Evolutionary conservation across 2,888 invertebrate species (phyloP).

Genomic region (Platynereis dumerilii): DNA sequence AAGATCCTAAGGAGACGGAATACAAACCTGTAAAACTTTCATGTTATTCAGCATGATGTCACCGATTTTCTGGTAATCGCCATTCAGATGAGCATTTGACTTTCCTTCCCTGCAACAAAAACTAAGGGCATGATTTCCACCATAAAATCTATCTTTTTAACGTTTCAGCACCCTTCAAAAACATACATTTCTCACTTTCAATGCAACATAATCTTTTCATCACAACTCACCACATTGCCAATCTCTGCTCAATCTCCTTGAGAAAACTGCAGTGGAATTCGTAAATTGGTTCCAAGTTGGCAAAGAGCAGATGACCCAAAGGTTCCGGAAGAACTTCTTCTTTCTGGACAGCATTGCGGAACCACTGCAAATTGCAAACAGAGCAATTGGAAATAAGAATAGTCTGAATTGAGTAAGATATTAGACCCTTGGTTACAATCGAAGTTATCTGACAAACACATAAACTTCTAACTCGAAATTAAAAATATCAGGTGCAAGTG

Average conservation of each 20-base stretch:
- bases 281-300: constrained; percentile 75
- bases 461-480: too few species aligned
- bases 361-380: constrained; percentile 70
- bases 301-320: constrained; percentile 69
- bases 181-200: too few species aligned
- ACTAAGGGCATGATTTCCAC: background rate
- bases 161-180: background rate
- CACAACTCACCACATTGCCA: constrained; percentile 73
- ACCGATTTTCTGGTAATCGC: constrained; percentile 72
- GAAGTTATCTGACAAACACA: too few species aligned
- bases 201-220: too few species aligned
- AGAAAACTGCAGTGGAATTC: constrained; percentile 83
- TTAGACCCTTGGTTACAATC: too few species aligned
- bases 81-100: constrained; percentile 68
- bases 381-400: background rate
- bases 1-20: too few species aligned
- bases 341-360: constrained; percentile 73
- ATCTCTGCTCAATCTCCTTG: constrained; percentile 77
- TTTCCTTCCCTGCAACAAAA: constrained; percentile 70
- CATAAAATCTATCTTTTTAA: background rate
- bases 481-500: too few species aligned
- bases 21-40: constrained; percentile 34
- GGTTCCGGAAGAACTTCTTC: constrained; percentile 71
- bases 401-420: constrained; percentile 28
- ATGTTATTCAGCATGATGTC: constrained; percentile 73